Conservation (phyloP, 2,113 vertebrate genomes). For the Peromyscus polionotus region DNA sequence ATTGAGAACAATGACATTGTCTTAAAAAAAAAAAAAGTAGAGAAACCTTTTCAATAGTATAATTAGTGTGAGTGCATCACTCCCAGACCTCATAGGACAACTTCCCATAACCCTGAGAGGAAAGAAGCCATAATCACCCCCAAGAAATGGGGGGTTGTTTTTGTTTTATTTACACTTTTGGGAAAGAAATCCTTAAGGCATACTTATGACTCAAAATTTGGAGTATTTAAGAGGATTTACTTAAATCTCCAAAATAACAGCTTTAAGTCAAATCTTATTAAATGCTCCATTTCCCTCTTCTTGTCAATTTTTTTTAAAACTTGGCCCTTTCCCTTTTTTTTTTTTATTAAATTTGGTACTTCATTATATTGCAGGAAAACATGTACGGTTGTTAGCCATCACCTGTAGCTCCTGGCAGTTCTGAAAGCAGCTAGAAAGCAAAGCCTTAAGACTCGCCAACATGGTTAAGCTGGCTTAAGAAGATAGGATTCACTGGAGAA, state of each 20-base stretch:
- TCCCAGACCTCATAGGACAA: slow-evolving; percentile 74
- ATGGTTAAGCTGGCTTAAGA: slow-evolving; percentile 29
- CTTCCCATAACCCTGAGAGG: slow-evolving; percentile 54
- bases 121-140: slow-evolving; percentile 73
- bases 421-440: slow-evolving; percentile 55
- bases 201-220: slow-evolving; percentile 76
- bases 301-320: slow-evolving; percentile 65
- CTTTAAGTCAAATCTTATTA: slow-evolving; percentile 86
- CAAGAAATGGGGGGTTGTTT: slow-evolving; percentile 61
- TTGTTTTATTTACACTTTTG: slow-evolving; percentile 73
- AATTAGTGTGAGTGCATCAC: slow-evolving; percentile 78
- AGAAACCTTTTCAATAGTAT: slow-evolving; percentile 76
- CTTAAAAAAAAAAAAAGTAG: slow-evolving; percentile 58
- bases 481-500: slow-evolving; percentile 53
- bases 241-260: slow-evolving; percentile 85
- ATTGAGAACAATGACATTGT: slow-evolving; percentile 70
- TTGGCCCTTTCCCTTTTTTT: slow-evolving; percentile 46
- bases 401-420: slow-evolving; percentile 40
- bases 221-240: slow-evolving; percentile 85
- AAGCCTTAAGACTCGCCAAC: slow-evolving; percentile 22
- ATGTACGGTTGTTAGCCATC: neutral
- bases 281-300: slow-evolving; percentile 76
- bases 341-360: slow-evolving; percentile 42
- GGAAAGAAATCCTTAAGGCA: slow-evolving; percentile 32
- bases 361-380: slow-evolving; percentile 40